Evolutionary conservation across 2,888 invertebrate genomes (phyloP), one percentile per base, ranked within the genome.

Genomic region (Silvanus unidentatus): DNA sequence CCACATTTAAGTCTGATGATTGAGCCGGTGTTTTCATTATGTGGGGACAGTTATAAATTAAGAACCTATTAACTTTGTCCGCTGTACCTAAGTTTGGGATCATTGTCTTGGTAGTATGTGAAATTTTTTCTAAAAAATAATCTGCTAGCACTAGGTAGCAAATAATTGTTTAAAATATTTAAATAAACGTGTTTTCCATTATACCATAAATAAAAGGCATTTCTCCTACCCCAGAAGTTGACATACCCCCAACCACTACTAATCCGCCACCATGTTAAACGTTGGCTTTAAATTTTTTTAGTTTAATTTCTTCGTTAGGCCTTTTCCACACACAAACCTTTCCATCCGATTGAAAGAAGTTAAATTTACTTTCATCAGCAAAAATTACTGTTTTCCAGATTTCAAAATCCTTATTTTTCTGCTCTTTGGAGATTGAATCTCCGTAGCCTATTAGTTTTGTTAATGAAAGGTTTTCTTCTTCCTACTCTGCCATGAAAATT

Each of bases 191-290:
- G 11, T 45, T 45, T n/a, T 54, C 47, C 16, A 59, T 48, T 43
- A 32, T 15, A 1, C 32, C 32, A n/a, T 41, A 30, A 13, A 41
- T 32, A 32, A 57, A 53, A 2, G 47, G 52, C 11, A 61, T 39
- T 30, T 47, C 47, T 12, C 55, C 54, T 1, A 56, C 48, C 15
- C 53, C 55, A 45, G 43, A 34, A 13, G 49, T 49, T 9, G 52
- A 40, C 41, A 60, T 53, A 11, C 57, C 53, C 54, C 57, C 59
- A n/a, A 57, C 50, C 47, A 53, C 47, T 2, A 58, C 54, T n/a
- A 40, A 49, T 8, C 58, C 57, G 9, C 53, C 55, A 15, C 55
- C 57, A 41, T 59, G 58, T 40, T 62, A 60, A 0, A 61, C 50
- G 8, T 55, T 57, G 13, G 53, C 44, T 6, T 15, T 27, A 6